Base-by-base conservation (phyloP, 92 coral and sea anemone genomes). In the Porites lobata region DNA sequence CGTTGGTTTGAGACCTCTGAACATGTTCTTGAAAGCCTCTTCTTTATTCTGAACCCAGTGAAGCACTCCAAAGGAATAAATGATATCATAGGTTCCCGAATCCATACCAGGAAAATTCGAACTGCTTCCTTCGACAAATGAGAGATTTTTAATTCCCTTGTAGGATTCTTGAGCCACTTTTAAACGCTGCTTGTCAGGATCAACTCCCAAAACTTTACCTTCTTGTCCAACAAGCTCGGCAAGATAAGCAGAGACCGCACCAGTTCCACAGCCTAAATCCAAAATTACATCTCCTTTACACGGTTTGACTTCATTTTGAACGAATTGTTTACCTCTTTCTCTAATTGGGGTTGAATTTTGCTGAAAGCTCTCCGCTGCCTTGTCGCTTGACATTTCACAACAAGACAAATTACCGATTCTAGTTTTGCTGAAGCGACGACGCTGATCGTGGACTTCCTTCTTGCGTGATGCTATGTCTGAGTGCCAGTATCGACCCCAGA, bases 241-340 rank as follows among this genome's bases (percentile, higher is more conserved):
- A 47, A 90, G 11, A 1, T 57, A 38, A 21, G 90, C 81, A 11
- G 91, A 69, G 57, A 90, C 83, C 79, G 79, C 91, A 20, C 93
- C 93, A 22, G 91, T 90, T 22, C 93, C 91, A n/a, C 91, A 90
- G 32, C 93, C 93, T 11, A 90, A 63, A 76, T 90, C 93, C 38
- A 90, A 90, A 56, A 90, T 75, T 20, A 56, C 24, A n/a, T 82
- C 87, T 29, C 87, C 87, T 3, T 7, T 4, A 26, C 75, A 24
- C 20, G 75, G 9, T 0, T 26, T 5, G 9, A 69, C 2, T 3
- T 69, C 9, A 3, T 26, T 14, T 26, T 69, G 75, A 26, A 69
- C 38, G 17, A 69, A 12, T 38, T 24, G 18, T 26, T 1, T 26
- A 2, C 53, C 75, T 8, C 15, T 3, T 32, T 24, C 75, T 69